Evolutionary conservation across 2,888 invertebrate species (phyloP), one percentile per base, ranked within the genome.

Genomic region (Drosophila kuntzei): DNA sequence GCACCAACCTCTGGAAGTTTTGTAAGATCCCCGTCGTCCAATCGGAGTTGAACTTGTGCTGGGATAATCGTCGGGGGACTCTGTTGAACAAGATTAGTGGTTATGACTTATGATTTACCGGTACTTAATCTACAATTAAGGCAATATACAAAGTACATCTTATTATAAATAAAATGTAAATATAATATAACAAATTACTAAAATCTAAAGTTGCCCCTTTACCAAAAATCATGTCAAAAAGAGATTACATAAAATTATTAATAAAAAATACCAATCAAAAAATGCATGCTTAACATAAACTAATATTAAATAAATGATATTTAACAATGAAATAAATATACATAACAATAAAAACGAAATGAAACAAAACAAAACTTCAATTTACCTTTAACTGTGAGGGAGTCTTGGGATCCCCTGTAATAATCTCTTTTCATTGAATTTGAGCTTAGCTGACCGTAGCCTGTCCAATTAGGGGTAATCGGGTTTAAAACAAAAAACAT

Each of bases 391-490:
- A 96, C 94, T 88, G 96, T 96, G 90, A 97, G 94, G 93, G 96
- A 96, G 94, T 97, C 97, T 94, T 97, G 97, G 80, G 97, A 97
- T 92, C 97, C 97, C 93, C 96, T 95, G 94, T 96, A 97, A 95
- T 96, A 97, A 94, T 97, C 97, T 92, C 97, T 95, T 93, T 96
- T 95, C 95, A 97, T 96, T 86, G 95, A 94, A 83, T 94, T 94
- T 80, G 94, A 93, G 85, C 93, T 93, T 87, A 93, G 93, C 76
- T 91, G 90, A 85, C 92, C 91, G 77, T 92, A 91, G 79, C 89
- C 90, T 90, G 80, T 71, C 55, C 60, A 58, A 29, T 57, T 43
- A 22, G 46, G 57, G 77, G 18, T 16, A 64, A 71, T 76, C 49
- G 76, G 71, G 27, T 64, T 76, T 34, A 43, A 71, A 71, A 71